A percentile compares a stretch with the other conserved stretches of the same genome.
These are phyloP conservation scores for Argyresthia albistria DNA, from an alignment of 2,888 invertebrate species.

Conservation along the genomic window DNA sequence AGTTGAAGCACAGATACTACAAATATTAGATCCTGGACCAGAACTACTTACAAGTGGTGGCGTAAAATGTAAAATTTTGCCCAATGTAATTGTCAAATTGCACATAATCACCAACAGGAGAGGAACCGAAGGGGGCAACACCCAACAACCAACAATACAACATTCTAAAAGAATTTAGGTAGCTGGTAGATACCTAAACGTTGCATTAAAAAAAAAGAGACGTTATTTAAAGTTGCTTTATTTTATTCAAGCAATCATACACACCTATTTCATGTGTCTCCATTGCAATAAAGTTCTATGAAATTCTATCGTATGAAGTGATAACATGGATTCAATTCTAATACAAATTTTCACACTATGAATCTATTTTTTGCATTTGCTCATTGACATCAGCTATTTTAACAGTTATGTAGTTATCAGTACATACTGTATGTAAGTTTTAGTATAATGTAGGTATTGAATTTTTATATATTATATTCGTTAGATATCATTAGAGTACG, in stretches of 20 bases:
- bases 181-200: no score
- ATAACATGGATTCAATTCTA: neutral
- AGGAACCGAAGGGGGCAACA: no score
- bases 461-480: neutral
- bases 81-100: no score
- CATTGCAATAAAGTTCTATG: neutral
- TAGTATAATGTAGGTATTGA: neutral
- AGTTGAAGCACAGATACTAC: no score
- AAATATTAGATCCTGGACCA: no score
- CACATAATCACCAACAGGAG: no score
- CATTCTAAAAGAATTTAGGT: no score
- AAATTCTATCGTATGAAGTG: neutral
- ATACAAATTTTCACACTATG: neutral
- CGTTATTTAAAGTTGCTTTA: constrained; percentile 45
- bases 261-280: constrained; percentile 23
- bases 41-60: no score
- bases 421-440: neutral
- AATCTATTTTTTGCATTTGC: neutral
- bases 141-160: no score
- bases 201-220: constrained; percentile 5
- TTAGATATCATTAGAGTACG: neutral
- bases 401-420: neutral
- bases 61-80: no score
- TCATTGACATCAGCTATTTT: neutral
- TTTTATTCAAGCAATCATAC: constrained; percentile 51